These are phyloP conservation scores for Aricia agestis DNA, from an alignment of 1,140 invertebrate species.

Conservation along the genomic window DNA sequence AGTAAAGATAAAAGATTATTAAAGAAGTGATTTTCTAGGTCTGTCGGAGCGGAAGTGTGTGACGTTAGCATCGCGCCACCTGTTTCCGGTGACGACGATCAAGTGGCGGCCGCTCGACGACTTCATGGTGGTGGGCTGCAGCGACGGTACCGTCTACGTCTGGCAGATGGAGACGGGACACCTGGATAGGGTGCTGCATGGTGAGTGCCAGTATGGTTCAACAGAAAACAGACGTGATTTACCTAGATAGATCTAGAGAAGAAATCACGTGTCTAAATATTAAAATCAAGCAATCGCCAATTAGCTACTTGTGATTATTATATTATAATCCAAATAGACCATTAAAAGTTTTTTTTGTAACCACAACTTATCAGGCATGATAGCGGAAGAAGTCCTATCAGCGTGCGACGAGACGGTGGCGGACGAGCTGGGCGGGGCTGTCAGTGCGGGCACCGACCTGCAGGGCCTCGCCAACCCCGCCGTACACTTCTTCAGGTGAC, in stretches of 20 bases:
- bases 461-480: conserved; percentile 94
- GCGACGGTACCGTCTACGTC: conserved; percentile 97
- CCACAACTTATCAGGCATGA: conserved; percentile 81
- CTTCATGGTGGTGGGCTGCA: conserved; percentile 98
- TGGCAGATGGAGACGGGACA: conserved; percentile 99
- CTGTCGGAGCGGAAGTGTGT: conserved; percentile 96
- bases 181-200: conserved; percentile 95
- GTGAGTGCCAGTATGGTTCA: conserved; percentile 63
- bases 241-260: too few species aligned
- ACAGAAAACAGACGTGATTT: too few species aligned
- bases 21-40: conserved; percentile 37
- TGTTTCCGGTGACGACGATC: conserved; percentile 96
- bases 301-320: too few species aligned
- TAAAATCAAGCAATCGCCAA: too few species aligned
- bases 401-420: conserved; percentile 94
- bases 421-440: conserved; percentile 64
- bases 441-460: conserved; percentile 68
- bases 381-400: conserved; percentile 96
- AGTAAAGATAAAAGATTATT: background rate
- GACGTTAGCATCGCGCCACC: conserved; percentile 95
- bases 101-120: conserved; percentile 99
- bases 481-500: conserved; percentile 92
- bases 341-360: too few species aligned
- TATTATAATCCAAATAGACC: too few species aligned
- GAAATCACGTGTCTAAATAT: too few species aligned